Evolutionary conservation across 1,140 invertebrate species (phyloP).

Genomic region (Drosophila tropicalis): DNA sequence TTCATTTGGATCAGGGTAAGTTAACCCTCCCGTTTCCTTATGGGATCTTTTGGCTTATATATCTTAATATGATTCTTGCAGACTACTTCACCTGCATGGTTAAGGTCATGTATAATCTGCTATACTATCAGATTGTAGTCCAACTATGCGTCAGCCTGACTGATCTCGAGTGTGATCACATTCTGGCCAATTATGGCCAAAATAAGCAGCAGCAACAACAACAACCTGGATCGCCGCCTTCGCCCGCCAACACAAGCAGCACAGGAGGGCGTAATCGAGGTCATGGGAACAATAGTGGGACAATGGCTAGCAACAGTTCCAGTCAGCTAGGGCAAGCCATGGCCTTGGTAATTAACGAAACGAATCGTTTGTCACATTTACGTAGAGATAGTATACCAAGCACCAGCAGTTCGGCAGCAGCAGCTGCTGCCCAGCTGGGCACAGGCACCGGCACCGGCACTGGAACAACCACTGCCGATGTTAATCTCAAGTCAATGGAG

Average conservation of each 20-base stretch:
- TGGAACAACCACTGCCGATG: slow-evolving; percentile 29
- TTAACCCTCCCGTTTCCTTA: neutral
- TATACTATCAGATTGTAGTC: slow-evolving; percentile 93
- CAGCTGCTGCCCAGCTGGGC: neutral
- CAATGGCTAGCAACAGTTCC: slow-evolving; percentile 22
- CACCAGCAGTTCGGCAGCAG: slow-evolving; percentile 47
- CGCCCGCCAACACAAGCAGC: neutral
- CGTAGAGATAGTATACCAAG: slow-evolving; percentile 81
- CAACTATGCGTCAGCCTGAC: slow-evolving; percentile 86
- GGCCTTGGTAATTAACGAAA: slow-evolving; percentile 73
- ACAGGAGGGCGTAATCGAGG: neutral
- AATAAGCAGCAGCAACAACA: neutral
- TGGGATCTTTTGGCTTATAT: neutral
- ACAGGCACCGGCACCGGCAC: slow-evolving; percentile 7
- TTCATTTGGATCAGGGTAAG: slow-evolving; percentile 93
- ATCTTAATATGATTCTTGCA: slow-evolving; percentile 71
- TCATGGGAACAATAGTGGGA: neutral
- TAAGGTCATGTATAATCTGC: slow-evolving; percentile 93
- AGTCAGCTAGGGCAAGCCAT: slow-evolving; percentile 74
- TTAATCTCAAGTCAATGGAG: slow-evolving; percentile 84
- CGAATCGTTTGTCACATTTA: slow-evolving; percentile 67
- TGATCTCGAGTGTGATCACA: slow-evolving; percentile 83
- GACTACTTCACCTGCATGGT: slow-evolving; percentile 94
- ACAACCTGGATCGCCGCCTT: neutral
- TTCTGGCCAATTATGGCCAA: slow-evolving; percentile 59